Conservation (phyloP, 2,113 vertebrate species). For the Gnathonemus longibarbis region DNA sequence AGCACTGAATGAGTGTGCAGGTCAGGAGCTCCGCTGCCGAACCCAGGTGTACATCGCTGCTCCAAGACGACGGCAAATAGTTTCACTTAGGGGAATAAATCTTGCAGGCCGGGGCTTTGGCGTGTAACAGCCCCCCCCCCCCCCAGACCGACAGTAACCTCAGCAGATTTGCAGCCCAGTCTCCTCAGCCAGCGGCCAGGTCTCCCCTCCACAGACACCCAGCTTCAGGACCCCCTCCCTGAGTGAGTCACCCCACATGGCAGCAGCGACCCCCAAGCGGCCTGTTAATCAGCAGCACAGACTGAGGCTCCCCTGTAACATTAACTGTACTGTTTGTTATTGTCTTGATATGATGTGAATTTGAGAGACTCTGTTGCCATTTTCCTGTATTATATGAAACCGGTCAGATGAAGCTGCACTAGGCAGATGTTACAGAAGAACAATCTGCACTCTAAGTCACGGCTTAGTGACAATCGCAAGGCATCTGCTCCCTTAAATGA, state of each 20-base stretch:
- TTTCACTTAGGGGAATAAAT: not conserved
- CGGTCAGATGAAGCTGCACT: not conserved
- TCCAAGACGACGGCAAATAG: not conserved
- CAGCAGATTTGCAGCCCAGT: not conserved
- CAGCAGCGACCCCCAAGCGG: not conserved
- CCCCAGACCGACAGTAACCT: not conserved
- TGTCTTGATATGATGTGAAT: not conserved
- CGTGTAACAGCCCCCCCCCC: not conserved
- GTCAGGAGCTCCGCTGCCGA: not conserved
- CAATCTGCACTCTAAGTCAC: not conserved
- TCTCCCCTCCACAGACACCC: not conserved
- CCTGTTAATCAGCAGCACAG: not conserved
- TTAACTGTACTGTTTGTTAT: not conserved
- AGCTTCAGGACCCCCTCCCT: not conserved
- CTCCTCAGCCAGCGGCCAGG: not conserved
- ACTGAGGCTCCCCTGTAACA: not conserved
- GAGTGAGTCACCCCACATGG: not conserved
- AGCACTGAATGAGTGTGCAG: not conserved
- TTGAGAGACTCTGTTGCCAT: not conserved
- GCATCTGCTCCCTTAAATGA: not conserved
- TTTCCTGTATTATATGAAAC: not conserved
- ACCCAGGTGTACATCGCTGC: not conserved
- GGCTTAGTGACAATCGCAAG: not conserved
- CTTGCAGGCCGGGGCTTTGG: not conserved
- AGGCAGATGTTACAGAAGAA: not conserved